Base-by-base conservation (phyloP, 2,888 invertebrate genomes). In the Zeuzera pyrina region DNA sequence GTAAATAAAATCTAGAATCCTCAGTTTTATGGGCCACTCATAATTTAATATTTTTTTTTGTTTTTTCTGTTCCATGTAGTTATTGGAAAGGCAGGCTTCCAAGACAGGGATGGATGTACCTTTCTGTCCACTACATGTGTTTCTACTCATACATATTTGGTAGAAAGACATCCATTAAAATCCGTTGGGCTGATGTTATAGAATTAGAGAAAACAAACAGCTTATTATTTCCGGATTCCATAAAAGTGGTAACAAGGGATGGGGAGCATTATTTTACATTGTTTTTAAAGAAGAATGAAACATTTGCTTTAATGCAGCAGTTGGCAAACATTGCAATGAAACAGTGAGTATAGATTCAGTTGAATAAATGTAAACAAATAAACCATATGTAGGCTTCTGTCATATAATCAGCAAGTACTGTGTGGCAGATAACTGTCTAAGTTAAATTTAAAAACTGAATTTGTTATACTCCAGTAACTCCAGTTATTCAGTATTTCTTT, bases 311-410 rank as follows among this genome's bases (percentile, higher is more conserved):
- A 47, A 97, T 98, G 91, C 93, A 96, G 57, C 98, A 98, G 66
- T 84, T 99, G 24, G 95, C 96, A 32, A 98, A 98, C 81, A 89
- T 98, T 78, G 97, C 98, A 35, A 97, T 98, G 91, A 96, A 95
- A 86, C 90, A 92, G 89, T 89, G 65, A 84, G 81, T 68, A 22
- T 29, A 14, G n/a, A n/a, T n/a, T n/a, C n/a, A n/a, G n/a, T n/a
- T n/a, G n/a, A n/a, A 25, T 25, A 3, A 3, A 13, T 27, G 12
- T 12, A 7, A 7, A n/a, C 19, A 19, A 8, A 19, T 19, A 6
- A 19, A 19, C 19, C n/a, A n/a, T n/a, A n/a, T n/a, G n/a, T n/a
- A n/a, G n/a, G n/a, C n/a, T n/a, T n/a, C n/a, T n/a, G n/a, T n/a
- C n/a, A n/a, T n/a, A n/a, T n/a, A n/a, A n/a, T n/a, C n/a, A n/a